phyloP scores from a whole-genome alignment of 92 coral and sea anemone species.

The Montipora capitata region DNA sequence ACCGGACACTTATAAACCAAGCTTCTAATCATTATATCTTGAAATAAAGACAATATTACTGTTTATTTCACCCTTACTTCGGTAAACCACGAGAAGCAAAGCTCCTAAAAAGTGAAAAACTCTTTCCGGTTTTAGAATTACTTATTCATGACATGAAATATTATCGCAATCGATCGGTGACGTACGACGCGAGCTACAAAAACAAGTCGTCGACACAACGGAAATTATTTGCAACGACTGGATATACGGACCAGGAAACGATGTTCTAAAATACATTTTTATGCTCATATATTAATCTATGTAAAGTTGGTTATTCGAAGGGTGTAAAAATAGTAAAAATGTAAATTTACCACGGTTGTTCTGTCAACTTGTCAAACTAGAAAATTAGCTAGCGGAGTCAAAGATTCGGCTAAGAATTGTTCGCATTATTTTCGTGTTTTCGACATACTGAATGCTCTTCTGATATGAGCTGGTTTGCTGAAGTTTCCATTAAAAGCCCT shows the following conservation, averaged over 20 bases:
- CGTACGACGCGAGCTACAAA: conserved; percentile 14
- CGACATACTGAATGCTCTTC: conserved; percentile 84
- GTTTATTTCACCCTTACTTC: not conserved
- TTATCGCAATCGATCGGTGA: not conserved
- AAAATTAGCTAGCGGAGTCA: not conserved
- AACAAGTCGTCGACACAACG: not conserved
- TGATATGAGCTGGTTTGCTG: conserved; percentile 64
- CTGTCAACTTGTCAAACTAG: not conserved
- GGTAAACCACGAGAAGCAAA: conserved; percentile 23
- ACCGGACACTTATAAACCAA: too few relatives aligned
- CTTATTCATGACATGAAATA: not conserved
- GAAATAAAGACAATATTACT: not conserved
- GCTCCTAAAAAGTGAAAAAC: conserved; percentile 8
- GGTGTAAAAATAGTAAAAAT: conserved; percentile 10
- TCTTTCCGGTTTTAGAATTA: not conserved
- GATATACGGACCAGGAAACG: conserved; percentile 8
- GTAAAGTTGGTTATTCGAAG: conserved; percentile 24
- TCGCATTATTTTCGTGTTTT: conserved; percentile 46
- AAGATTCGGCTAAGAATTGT: not conserved
- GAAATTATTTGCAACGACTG: conserved; percentile 23
- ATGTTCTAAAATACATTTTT: conserved; percentile 16
- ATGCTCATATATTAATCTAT: conserved; percentile 30
- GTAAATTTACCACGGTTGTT: not conserved
- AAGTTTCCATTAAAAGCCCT: conserved; percentile 79
- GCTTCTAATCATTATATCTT: too few relatives aligned